phyloP scores from a whole-genome alignment of 2,113 vertebrate species.

The Brachypteracias leptosomus region DNA sequence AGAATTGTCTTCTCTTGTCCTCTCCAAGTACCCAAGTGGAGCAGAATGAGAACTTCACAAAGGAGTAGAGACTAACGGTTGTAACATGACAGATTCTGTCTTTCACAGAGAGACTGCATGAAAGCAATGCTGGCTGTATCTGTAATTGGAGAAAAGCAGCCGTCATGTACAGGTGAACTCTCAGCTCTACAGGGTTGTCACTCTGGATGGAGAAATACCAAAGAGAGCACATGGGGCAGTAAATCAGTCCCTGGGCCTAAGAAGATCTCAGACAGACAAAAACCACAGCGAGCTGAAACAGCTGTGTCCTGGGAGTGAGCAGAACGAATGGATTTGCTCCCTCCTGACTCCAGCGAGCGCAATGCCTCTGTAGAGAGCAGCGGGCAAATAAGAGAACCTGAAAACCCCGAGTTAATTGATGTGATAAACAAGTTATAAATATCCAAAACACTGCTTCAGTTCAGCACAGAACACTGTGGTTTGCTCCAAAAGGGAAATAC shows the following conservation, averaged over 20 bases:
- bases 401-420: not conserved
- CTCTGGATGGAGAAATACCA: not conserved
- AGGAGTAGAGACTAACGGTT: not conserved
- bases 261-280: constrained; percentile 26
- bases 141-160: not conserved
- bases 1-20: not conserved
- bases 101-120: not conserved
- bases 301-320: constrained; percentile 38
- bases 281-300: constrained; percentile 6
- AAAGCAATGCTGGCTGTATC: not conserved
- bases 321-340: constrained; percentile 35
- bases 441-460: not conserved
- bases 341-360: not conserved
- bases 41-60: not conserved
- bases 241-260: constrained; percentile 5
- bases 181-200: not conserved
- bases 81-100: not conserved
- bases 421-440: not conserved
- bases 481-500: not conserved
- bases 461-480: not conserved
- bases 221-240: constrained; percentile 31
- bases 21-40: not conserved
- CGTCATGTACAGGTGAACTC: not conserved
- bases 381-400: not conserved
- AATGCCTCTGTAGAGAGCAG: not conserved